Conservation (phyloP, 2,113 vertebrate genomes). For the Phalacrocorax aristotelis region DNA sequence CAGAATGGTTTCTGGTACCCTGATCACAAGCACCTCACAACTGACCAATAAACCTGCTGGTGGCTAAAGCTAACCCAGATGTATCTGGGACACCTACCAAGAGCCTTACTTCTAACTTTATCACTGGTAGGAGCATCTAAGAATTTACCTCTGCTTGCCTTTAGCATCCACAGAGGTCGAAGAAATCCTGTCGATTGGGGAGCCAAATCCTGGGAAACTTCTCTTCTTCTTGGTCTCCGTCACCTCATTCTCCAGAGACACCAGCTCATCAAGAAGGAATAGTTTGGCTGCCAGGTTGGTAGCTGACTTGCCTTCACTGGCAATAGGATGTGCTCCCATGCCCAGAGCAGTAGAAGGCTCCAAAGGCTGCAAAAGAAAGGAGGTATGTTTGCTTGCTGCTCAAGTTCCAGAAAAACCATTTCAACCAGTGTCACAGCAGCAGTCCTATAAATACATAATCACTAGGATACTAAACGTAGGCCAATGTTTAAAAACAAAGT, state of each 20-base stretch:
- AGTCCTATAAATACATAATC: not conserved
- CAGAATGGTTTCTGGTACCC: not conserved
- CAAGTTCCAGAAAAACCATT: not conserved
- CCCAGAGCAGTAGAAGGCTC: constrained; percentile 15
- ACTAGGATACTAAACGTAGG: not conserved
- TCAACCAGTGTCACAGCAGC: not conserved
- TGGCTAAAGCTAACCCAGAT: not conserved
- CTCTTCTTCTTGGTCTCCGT: constrained; percentile 90
- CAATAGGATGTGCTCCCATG: not conserved
- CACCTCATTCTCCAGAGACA: constrained; percentile 85
- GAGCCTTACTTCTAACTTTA: not conserved
- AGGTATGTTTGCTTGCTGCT: not conserved
- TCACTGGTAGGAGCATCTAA: not conserved
- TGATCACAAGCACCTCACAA: not conserved
- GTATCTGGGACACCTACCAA: not conserved
- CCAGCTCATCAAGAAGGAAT: constrained; percentile 76
- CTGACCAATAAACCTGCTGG: not conserved
- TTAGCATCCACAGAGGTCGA: constrained; percentile 77
- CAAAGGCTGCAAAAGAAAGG: constrained; percentile 52
- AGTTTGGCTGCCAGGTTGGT: constrained; percentile 73
- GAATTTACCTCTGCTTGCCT: constrained; percentile 82
- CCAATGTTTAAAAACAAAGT: not conserved
- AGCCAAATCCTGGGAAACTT: constrained; percentile 84
- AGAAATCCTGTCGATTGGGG: constrained; percentile 87
- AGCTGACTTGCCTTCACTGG: constrained; percentile 67